A percentile compares a stretch with the other conserved stretches of the same genome.
phyloP scores from a whole-genome alignment of 2,888 invertebrate genomes.

The Microctonus brassicae region DNA sequence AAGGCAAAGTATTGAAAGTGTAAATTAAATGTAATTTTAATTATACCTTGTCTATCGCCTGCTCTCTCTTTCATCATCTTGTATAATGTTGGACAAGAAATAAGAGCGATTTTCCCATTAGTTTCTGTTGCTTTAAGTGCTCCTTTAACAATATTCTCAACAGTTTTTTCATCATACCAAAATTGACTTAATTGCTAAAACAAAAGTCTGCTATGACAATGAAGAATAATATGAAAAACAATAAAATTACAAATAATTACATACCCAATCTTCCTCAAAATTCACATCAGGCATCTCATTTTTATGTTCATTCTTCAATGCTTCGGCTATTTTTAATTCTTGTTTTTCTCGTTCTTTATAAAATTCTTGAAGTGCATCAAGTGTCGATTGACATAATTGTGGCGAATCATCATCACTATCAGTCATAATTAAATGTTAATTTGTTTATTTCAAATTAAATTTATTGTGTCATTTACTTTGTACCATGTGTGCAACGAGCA shows the following conservation, averaged over 20 bases:
- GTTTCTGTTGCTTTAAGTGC: constrained; percentile 73
- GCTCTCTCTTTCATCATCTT: constrained; percentile 74
- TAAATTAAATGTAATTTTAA: constrained; percentile 12
- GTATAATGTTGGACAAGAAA: constrained; percentile 92
- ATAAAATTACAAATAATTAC: constrained; percentile 31
- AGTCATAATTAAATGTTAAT: constrained; percentile 46
- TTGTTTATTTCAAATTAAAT: not conserved
- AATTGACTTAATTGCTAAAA: constrained; percentile 96
- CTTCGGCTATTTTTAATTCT: constrained; percentile 72
- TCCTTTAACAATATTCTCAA: constrained; percentile 78
- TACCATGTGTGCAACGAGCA: no score
- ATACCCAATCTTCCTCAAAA: constrained; percentile 88
- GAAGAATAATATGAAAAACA: not conserved
- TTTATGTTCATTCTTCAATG: constrained; percentile 42
- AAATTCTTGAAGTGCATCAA: constrained; percentile 83
- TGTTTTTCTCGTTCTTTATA: constrained; percentile 78
- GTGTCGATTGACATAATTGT: constrained; percentile 78
- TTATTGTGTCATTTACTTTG: no score
- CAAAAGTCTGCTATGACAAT: constrained; percentile 33
- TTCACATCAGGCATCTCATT: constrained; percentile 64
- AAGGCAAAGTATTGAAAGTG: no score
- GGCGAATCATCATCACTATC: constrained; percentile 74
- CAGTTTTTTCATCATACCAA: constrained; percentile 92
- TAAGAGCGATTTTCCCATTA: constrained; percentile 80
- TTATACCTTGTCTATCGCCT: constrained; percentile 70